A percentile compares a stretch with the other conserved stretches of the same genome.
These are phyloP conservation scores for Acanthaster planci DNA, from an alignment of 35 echinoderm and acorn worm genomes.

Conservation along the genomic window DNA sequence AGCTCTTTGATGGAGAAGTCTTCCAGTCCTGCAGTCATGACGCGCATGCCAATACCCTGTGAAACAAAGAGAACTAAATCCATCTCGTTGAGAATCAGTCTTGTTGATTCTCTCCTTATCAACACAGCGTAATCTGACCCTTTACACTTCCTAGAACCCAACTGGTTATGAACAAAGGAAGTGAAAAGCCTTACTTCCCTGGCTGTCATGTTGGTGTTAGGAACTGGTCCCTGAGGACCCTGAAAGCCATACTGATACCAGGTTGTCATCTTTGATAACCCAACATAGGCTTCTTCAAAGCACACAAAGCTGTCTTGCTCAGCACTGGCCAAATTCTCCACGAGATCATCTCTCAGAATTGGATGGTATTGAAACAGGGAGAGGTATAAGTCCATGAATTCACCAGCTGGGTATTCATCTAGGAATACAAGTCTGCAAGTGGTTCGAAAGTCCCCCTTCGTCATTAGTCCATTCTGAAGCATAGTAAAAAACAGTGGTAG, in stretches of 20 bases:
- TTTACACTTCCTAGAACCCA: conserved; percentile 17
- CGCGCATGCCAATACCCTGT: conserved; percentile 48
- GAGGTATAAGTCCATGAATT: conserved; percentile 71
- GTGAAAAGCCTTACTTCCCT: conserved; percentile 66
- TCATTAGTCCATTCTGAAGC: conserved; percentile 28
- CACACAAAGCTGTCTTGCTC: conserved; percentile 42
- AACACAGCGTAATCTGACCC: conserved; percentile 32
- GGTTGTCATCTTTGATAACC: conserved; percentile 64
- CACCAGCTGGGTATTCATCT: conserved; percentile 63
- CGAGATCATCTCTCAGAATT: conserved; percentile 61
- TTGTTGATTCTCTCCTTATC: conserved; percentile 65
- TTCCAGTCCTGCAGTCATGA: conserved; percentile 67
- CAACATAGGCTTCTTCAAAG: conserved; percentile 80
- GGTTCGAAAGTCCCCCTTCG: neutral
- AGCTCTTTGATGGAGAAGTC: conserved; percentile 41
- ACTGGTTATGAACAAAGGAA: conserved; percentile 44
- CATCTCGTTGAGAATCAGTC: conserved; percentile 86
- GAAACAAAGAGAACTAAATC: conserved; percentile 58
- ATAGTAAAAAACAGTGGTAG: conserved; percentile 78
- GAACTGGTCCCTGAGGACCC: conserved; percentile 74
- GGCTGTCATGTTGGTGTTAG: conserved; percentile 51
- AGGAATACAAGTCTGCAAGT: conserved; percentile 56
- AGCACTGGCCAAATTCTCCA: neutral
- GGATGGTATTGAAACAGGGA: conserved; percentile 55
- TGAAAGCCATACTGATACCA: conserved; percentile 99